Evolutionary conservation across 2,888 invertebrate genomes (phyloP), one percentile per base, ranked within the genome.

Genomic region (Bombyx huttoni): DNA sequence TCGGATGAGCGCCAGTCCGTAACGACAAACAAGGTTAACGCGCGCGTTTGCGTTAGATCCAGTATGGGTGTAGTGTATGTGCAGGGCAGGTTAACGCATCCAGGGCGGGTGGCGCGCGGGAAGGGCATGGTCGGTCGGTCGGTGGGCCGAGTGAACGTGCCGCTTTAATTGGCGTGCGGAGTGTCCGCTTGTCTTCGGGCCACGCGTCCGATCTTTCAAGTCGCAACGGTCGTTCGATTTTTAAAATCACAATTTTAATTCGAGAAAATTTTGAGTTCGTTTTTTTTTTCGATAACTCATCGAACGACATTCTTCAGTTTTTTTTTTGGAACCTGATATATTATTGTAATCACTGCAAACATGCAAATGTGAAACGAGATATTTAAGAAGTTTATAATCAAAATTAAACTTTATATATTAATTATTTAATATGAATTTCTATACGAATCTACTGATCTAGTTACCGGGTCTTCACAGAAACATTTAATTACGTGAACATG

Each of bases 151-250:
- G 84, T 83, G 83, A 82, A 81, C 78, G 78, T 73, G 72, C 71
- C 73, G 78, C 78, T 82, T 76, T 86, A 85, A 87, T 86, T 85
- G 84, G 82, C 81, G 77, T 71, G 77, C 76, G 64, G 81, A 76
- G 75, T 73, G 81, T 74, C 77, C 81, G 75, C 65, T 76, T 78
- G 82, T 79, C 79, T 79, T 76, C 77, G 70, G 65, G 78, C 80
- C 81, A 80, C 79, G 81, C 75, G 83, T 79, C 79, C 68, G 73
- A 71, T 69, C 64, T 59, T 63, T 65, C 58, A 58, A 67, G 63
- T 65, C 73, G 65, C 72, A 72, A 73, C 67, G 58, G 57, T 68
- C 68, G 73, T 71, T 73, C 70, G 61, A 65, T 75, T 79, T 78
- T 75, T 69, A 80, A 77, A 76, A 70, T 74, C 74, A 70, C 71